A percentile compares a stretch with the other conserved stretches of the same genome.
These are phyloP conservation scores for Passer montanus DNA, from an alignment of 2,113 vertebrate species.

Conservation along the genomic window DNA sequence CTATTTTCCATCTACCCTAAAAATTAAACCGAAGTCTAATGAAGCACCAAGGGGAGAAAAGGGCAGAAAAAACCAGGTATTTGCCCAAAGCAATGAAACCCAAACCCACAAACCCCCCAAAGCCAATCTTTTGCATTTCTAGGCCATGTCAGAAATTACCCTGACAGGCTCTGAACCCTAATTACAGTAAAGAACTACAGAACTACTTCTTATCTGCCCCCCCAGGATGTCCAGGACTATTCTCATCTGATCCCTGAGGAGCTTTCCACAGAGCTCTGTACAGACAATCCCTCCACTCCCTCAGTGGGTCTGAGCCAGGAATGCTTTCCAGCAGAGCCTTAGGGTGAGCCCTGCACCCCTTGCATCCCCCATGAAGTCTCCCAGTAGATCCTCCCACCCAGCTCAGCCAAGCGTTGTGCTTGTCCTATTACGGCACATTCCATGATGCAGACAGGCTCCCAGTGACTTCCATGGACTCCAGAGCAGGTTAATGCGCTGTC, in stretches of 20 bases:
- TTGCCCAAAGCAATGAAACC: neutral
- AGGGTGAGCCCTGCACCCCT: no score
- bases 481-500: neutral
- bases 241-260: neutral
- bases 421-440: neutral
- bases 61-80: neutral
- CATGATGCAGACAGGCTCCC: neutral
- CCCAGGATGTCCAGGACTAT: neutral
- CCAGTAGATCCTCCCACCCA: accelerated
- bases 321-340: neutral
- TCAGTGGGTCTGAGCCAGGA: neutral
- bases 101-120: neutral
- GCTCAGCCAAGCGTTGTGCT: neutral
- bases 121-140: neutral
- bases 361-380: neutral
- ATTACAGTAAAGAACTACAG: accelerated
- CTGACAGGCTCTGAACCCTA: neutral
- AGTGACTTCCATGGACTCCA: neutral
- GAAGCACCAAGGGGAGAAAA: neutral
- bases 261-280: neutral
- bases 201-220: neutral
- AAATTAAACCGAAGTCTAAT: neutral
- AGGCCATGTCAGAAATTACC: neutral
- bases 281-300: neutral
- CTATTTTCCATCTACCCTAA: neutral